phyloP scores from a whole-genome alignment of 1,140 invertebrate species.

The Ericerus pela region DNA sequence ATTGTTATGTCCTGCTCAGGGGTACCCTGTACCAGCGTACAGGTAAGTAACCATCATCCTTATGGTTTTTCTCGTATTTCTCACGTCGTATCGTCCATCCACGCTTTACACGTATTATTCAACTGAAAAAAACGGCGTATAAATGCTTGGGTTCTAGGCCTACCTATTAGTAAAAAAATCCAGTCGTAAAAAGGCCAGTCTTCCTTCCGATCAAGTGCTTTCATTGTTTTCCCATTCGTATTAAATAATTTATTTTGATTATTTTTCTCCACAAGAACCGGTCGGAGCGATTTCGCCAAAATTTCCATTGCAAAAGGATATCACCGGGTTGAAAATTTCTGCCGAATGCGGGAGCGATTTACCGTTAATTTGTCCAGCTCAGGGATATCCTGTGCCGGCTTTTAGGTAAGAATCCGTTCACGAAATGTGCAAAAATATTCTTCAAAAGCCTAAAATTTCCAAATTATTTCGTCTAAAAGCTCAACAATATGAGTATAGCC shows the following conservation, averaged over 20 bases:
- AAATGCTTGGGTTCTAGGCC: too few relatives aligned
- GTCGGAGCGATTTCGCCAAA: conserved; percentile 40
- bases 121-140: too few relatives aligned
- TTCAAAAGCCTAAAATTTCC: too few relatives aligned
- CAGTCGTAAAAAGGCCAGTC: too few relatives aligned
- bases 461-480: too few relatives aligned
- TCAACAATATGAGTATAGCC: too few relatives aligned
- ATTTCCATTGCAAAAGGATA: conserved; percentile 16
- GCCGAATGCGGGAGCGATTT: conserved; percentile 24
- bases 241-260: too few relatives aligned
- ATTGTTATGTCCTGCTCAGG: conserved; percentile 47
- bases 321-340: background rate
- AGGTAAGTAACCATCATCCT: conserved; percentile 37
- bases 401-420: conserved; percentile 44
- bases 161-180: too few relatives aligned
- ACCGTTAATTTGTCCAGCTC: conserved; percentile 42
- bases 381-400: conserved; percentile 38
- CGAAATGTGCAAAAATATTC: too few relatives aligned
- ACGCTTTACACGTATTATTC: too few relatives aligned
- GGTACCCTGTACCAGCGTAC: conserved; percentile 49
- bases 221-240: too few relatives aligned
- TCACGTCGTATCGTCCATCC: background rate
- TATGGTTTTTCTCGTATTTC: background rate
- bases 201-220: too few relatives aligned
- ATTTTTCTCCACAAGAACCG: conserved; percentile 35